Percentiles rank a stretch among this genome's conserved stretches.
Evolutionary conservation across 2,113 vertebrate genomes (phyloP).

Genomic region (Gulo gulo): DNA sequence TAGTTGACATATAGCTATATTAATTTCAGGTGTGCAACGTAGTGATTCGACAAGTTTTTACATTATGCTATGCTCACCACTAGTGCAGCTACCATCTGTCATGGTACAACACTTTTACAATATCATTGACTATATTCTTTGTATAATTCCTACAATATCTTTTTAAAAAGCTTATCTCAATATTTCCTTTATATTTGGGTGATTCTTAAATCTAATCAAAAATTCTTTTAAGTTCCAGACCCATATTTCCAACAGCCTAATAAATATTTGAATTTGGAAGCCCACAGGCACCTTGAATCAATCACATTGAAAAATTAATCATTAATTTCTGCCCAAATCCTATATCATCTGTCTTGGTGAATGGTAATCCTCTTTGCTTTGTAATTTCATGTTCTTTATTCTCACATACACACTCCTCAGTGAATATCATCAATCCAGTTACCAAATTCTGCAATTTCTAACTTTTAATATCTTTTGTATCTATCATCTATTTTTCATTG

Average conservation of each 20-base stretch:
- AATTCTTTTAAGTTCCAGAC: neutral
- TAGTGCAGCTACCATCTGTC: neutral
- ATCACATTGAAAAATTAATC: slow-evolving; percentile 30
- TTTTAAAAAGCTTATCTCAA: neutral
- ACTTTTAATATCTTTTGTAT: neutral
- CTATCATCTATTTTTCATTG: neutral
- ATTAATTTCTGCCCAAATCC: neutral
- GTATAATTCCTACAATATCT: neutral
- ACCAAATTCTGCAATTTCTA: neutral
- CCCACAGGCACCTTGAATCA: neutral
- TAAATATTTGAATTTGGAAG: slow-evolving; percentile 36
- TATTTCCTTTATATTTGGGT: neutral
- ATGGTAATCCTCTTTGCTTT: neutral
- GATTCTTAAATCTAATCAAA: slow-evolving; percentile 10
- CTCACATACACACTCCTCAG: neutral
- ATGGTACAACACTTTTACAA: neutral
- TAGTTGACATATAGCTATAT: neutral
- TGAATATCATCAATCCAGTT: neutral
- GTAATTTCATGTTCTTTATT: neutral
- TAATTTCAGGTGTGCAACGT: neutral
- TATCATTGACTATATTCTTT: neutral
- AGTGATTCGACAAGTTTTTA: neutral
- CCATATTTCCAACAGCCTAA: neutral
- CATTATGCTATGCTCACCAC: neutral
- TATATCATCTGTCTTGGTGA: slow-evolving; percentile 7